These are phyloP conservation scores for Rhagium mordax DNA, from an alignment of 2,888 invertebrate genomes.

Conservation along the genomic window DNA sequence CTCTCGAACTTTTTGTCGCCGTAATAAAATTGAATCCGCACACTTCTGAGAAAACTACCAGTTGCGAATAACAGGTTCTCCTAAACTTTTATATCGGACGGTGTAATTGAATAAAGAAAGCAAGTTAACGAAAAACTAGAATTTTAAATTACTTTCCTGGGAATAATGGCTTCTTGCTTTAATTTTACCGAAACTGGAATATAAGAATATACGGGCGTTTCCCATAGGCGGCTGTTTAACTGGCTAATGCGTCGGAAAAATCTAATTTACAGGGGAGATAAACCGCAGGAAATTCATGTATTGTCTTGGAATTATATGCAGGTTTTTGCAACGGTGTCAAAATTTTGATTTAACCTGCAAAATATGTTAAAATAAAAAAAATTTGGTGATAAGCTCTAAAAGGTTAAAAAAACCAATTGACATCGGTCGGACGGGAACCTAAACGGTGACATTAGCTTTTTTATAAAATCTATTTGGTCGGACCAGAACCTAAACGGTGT, in stretches of 20 bases:
- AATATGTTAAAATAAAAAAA: too few relatives aligned
- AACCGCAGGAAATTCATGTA: background rate
- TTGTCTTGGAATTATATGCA: background rate
- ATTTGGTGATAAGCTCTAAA: too few relatives aligned
- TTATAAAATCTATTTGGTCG: too few relatives aligned
- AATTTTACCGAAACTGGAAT: conserved; percentile 16
- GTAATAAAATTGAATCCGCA: conserved; percentile 28
- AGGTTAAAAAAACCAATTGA: too few relatives aligned
- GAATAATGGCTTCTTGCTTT: conserved; percentile 13
- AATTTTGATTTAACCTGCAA: too few relatives aligned
- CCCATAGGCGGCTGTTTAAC: conserved; percentile 3
- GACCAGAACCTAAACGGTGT: too few relatives aligned
- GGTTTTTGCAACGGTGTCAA: too few relatives aligned
- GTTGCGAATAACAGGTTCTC: conserved; percentile 13
- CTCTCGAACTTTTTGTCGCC: conserved; percentile 23
- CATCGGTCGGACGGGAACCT: too few relatives aligned
- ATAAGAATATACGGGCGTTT: background rate
- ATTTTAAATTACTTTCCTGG: conserved; percentile 19
- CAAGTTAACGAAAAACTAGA: conserved; percentile 24
- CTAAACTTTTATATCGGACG: conserved; percentile 21
- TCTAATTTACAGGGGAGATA: background rate
- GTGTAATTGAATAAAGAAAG: conserved; percentile 17
- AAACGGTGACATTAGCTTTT: too few relatives aligned
- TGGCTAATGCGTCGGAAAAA: conserved; percentile 16
- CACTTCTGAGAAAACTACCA: background rate